Conservation (phyloP, 2,113 vertebrate species). For the pig (Sus scrofa) region DNA sequence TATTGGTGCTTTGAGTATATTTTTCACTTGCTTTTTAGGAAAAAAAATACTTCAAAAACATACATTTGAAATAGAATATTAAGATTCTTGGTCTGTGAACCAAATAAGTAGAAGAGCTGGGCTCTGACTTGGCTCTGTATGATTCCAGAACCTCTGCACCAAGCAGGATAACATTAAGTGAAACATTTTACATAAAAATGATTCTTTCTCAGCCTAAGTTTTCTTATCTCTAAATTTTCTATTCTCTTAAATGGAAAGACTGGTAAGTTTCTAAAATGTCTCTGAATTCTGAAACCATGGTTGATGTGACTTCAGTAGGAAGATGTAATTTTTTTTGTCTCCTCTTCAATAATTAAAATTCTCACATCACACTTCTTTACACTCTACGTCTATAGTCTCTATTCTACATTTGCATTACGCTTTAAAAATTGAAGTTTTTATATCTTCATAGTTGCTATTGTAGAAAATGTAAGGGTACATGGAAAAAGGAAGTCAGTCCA, state of each 20-base stretch:
- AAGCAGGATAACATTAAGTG: neutral
- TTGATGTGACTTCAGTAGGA: neutral
- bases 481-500: neutral
- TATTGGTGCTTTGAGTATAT: neutral
- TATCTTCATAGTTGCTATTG: neutral
- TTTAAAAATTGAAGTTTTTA: neutral
- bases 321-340: neutral
- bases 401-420: neutral
- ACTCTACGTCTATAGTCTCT: neutral
- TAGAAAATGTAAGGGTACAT: neutral
- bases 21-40: neutral
- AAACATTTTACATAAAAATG: neutral
- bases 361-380: neutral
- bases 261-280: neutral
- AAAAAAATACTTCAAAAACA: neutral
- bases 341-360: neutral
- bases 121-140: neutral
- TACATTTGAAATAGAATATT: neutral
- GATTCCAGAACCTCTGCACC: neutral
- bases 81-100: neutral
- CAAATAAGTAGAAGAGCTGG: neutral
- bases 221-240: neutral
- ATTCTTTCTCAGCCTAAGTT: neutral
- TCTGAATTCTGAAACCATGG: neutral
- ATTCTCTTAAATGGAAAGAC: neutral